Evolutionary conservation across 2,888 invertebrate genomes (phyloP), one percentile per base, ranked within the genome.

Genomic region (Erebia epiphron): DNA sequence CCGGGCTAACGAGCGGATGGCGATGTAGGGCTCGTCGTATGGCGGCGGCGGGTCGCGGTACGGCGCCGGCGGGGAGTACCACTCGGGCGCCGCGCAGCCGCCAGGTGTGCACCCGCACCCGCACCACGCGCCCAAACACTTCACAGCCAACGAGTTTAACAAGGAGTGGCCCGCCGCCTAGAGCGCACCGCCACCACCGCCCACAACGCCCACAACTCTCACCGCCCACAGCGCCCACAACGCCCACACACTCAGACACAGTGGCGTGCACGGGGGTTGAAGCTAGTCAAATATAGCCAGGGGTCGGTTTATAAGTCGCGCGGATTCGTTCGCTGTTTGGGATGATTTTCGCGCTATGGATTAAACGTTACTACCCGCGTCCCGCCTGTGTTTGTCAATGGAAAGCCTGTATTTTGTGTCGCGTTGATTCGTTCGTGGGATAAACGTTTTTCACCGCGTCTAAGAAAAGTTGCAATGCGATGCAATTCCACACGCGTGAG

Each of bases 101-200:
- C 91, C 91, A 92, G 92, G 92, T 92, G 91, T 90, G 90, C 93
- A 91, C 84, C 79, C 86, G 76, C 91, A 88, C 76, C 92, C 93
- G 90, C 93, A 93, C 80, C 93, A 93, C 91, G 92, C 93, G 87
- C 93, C 92, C 88, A 94, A 94, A 91, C 94, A 93, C 90, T 93
- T 92, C 92, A 85, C 78, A 85, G 83, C 88, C 86, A 89, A 86
- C 88, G 93, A 93, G 86, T 93, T 93, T 89, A 90, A 85, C 92
- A 94, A 94, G 93, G 94, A 94, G 91, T 93, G 94, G 94, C 92
- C 93, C 79, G 91, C 93, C 90, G 93, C 93, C 79, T 93, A 93
- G 82, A 68, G 68, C 68, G 65, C 70, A 69, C 63, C 67, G 58
- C 73, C 60, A 26, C 57, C 72, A 54, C 49, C 66, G 26, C 67